Base-by-base conservation (phyloP, 1,140 invertebrate genomes). In the Papilio dardanus region DNA sequence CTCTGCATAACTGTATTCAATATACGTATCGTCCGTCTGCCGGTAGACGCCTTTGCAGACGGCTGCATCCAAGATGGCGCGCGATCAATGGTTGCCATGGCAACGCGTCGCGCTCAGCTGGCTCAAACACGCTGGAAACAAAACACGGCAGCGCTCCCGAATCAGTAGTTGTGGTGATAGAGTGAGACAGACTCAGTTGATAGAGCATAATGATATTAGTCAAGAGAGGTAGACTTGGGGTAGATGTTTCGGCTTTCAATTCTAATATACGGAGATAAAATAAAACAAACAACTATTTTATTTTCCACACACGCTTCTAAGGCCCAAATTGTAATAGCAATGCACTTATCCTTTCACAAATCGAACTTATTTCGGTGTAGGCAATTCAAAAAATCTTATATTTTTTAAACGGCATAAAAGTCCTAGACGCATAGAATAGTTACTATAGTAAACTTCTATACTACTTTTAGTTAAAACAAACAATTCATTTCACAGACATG, bases 1-100 rank as follows among this genome's bases (percentile, higher is more conserved):
- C 42, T 28, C 69, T 54, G 71, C 46, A 40, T 40, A 69, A 40
- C 19, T 69, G 50, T 73, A 54, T 54, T 33, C 8, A 62, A 62
- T 62, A 33, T 73, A 73, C 71, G 67, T 74, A 71, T 80, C 76
- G 78, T 83, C 78, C 80, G 81, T 83, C 76, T 79, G 78, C 82
- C 78, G 81, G 81, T 83, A 84, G 82, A 81, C 81, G 54, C 71
- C 24, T 80, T 83, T 80, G 86, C 90, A 92, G 90, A 92, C 88
- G 86, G 79, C 83, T 90, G 90, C 88, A 90, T 87, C 79, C 85
- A 92, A 90, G 77, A 92, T 92, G 90, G 90, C 90, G 81, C 62
- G 42, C 88, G 88, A 92, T 92, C 90, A 92, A 92, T 92, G 88
- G 90, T 92, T 83, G 58, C 88, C 88, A 90, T 92, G 86, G 85